Percentiles rank a stretch among this genome's conserved stretches.
Evolutionary conservation across 1,140 invertebrate species (phyloP).

Genomic region (Acyrthosiphon pisum): DNA sequence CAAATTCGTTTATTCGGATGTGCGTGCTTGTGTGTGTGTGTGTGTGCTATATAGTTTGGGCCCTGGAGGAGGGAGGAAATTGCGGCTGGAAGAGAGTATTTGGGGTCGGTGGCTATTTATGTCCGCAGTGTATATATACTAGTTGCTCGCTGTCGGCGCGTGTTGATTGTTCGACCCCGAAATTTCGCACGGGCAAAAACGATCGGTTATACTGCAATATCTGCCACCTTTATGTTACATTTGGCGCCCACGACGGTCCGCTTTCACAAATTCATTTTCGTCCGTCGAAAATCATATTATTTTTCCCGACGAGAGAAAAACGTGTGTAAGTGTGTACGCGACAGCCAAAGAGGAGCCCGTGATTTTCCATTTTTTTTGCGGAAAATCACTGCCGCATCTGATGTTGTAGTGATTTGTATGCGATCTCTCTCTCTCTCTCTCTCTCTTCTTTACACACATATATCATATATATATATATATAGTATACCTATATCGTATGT

Average conservation of each 20-base stretch:
- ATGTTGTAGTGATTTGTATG: neutral
- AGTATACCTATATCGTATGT: too few relatives aligned
- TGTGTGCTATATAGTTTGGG: neutral
- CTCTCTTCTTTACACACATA: too few relatives aligned
- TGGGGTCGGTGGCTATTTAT: neutral
- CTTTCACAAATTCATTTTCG: neutral
- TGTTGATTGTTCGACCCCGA: neutral
- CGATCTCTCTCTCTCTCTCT: too few relatives aligned
- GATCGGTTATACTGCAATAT: neutral
- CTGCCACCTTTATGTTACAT: neutral
- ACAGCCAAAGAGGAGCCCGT: neutral
- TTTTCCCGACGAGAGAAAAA: neutral
- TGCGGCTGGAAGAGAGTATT: neutral
- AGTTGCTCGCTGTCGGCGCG: neutral
- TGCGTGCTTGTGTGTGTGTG: neutral
- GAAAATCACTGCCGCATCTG: neutral
- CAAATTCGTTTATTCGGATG: conserved; percentile 14
- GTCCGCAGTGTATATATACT: neutral
- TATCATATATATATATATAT: too few relatives aligned
- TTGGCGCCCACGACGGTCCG: neutral
- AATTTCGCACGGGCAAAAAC: neutral
- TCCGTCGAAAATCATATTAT: neutral
- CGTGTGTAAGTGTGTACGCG: neutral
- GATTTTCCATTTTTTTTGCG: neutral
- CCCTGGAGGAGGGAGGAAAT: too few relatives aligned